phyloP scores from a whole-genome alignment of 2,888 invertebrate species.

The Cremastinae sp. region DNA sequence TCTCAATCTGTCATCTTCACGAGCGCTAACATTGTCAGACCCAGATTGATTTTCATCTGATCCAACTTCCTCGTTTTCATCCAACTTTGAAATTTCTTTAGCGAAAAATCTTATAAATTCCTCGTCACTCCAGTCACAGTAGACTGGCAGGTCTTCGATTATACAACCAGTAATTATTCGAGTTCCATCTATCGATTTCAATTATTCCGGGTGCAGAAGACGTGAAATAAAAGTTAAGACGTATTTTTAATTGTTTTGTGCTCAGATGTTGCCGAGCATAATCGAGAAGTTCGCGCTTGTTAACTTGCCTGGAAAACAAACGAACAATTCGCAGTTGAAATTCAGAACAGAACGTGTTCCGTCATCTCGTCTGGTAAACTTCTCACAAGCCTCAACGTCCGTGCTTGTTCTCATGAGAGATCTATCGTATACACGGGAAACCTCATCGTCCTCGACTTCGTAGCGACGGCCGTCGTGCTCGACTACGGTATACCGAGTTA shows the following conservation, averaged over 20 bases:
- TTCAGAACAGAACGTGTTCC: slow-evolving; percentile 73
- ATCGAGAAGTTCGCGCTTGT: slow-evolving; percentile 6
- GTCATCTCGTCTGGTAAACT: slow-evolving; percentile 73
- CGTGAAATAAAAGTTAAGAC: neutral
- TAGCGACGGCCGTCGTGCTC: slow-evolving; percentile 71
- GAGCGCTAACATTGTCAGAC: slow-evolving; percentile 42
- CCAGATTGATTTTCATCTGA: slow-evolving; percentile 37
- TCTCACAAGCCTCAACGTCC: slow-evolving; percentile 73
- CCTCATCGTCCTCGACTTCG: slow-evolving; percentile 70
- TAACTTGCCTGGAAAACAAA: slow-evolving; percentile 72
- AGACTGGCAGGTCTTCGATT: slow-evolving; percentile 69
- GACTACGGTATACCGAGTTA: slow-evolving; percentile 68
- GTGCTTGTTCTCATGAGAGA: slow-evolving; percentile 72
- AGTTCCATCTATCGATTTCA: slow-evolving; percentile 70
- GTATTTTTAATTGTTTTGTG: neutral
- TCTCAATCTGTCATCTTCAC: slow-evolving; percentile 54
- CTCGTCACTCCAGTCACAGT: slow-evolving; percentile 73
- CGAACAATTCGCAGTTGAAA: slow-evolving; percentile 71
- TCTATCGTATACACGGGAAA: slow-evolving; percentile 72
- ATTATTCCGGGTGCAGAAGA: neutral
- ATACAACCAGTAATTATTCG: slow-evolving; percentile 70
- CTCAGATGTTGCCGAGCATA: neutral
- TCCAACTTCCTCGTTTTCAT: slow-evolving; percentile 25
- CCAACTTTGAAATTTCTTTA: neutral
- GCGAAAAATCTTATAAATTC: slow-evolving; percentile 68